Base-by-base conservation (phyloP, 1,140 invertebrate species). In the Pygmarrhopalites habei region DNA sequence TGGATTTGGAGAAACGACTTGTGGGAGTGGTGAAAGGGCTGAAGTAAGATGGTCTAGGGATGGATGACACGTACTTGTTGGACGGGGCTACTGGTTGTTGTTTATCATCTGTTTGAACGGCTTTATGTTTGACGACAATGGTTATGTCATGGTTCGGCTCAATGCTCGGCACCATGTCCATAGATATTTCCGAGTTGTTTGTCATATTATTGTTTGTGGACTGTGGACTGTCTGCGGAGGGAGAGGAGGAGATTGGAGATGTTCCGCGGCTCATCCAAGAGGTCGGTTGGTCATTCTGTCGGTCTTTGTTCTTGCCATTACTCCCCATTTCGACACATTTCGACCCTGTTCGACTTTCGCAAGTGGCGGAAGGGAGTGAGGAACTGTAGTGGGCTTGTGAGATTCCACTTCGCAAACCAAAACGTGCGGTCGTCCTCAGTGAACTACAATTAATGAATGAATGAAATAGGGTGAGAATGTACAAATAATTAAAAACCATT, bases 21-120 rank as follows among this genome's bases (percentile, higher is more conserved):
- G 60, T 41, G 5, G 60, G 55, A 10, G 67, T 46, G 15, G 49
- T 59, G 35, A 63, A 66, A n/a, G 67, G 64, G 44, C 63, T 70
- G 43, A 47, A 62, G 44, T 59, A 62, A 2, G 65, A 65, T 14
- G 69, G 69, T 58, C 69, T 7, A 5, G 69, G 69, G 17, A 70
- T 67, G 2, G 63, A 55, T 28, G 66, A 67, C 23, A 65, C 32
- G 35, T 46, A 55, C 30, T 64, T 57, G 15, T 47, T 19, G n/a
- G 39, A 14, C 25, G 25, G 26, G 19, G 44, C 30, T n/a, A 46
- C 30, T 21, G 26, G 21, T 17, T 63, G 46, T 47, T 46, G 26
- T 32, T 58, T 51, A 10, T 63, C 56, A 15, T 67, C 68, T 49
- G 68, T 70, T 56, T 70, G 68, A 35, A 56, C 41, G 28, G 29